Conservation (phyloP, 1,140 invertebrate genomes). For the Zelostemma sp. region DNA sequence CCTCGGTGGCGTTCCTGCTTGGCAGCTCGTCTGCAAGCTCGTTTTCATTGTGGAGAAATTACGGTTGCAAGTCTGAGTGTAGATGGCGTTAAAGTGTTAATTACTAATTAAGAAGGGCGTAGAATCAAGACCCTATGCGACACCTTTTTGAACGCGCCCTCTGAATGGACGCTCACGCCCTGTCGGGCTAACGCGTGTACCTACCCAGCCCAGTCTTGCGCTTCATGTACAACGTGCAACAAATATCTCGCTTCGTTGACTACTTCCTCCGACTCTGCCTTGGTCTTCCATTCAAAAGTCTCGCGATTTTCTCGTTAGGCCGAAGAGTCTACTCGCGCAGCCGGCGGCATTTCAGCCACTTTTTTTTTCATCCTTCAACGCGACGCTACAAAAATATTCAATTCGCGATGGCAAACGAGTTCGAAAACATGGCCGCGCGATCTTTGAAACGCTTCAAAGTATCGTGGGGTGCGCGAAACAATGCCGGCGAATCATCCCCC, state of each 20-base stretch:
- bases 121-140: constrained; percentile 57
- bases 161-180: constrained; percentile 65
- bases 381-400: neutral
- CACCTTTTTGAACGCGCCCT: constrained; percentile 67
- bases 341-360: neutral
- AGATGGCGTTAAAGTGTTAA: constrained; percentile 68
- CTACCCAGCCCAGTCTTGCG: constrained; percentile 46
- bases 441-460: neutral
- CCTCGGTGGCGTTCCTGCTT: constrained; percentile 6
- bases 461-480: neutral
- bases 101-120: constrained; percentile 70
- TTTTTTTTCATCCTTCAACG: neutral
- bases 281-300: constrained; percentile 14
- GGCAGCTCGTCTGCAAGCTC: constrained; percentile 16
- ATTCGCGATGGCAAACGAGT: neutral
- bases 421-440: too few relatives aligned
- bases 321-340: neutral
- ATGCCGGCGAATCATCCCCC: too few relatives aligned
- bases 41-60: constrained; percentile 21
- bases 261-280: constrained; percentile 29
- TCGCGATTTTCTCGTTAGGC: constrained; percentile 2
- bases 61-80: constrained; percentile 49
- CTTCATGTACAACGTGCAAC: constrained; percentile 28
- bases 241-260: constrained; percentile 46
- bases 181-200: constrained; percentile 59